These are phyloP conservation scores for Thinocorus orbignyianus DNA, from an alignment of 2,113 vertebrate species.

Conservation along the genomic window DNA sequence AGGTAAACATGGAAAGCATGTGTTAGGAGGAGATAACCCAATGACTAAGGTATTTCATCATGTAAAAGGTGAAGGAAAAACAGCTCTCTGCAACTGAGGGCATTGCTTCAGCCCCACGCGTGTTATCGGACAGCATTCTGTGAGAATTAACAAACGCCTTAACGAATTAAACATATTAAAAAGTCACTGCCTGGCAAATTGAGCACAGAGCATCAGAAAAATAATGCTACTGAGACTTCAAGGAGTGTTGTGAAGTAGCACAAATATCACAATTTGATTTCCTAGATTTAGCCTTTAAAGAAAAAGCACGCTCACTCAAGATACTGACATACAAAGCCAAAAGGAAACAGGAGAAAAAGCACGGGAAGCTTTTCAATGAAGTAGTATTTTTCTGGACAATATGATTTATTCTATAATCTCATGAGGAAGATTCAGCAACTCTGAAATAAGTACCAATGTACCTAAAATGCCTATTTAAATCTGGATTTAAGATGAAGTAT, in stretches of 20 bases:
- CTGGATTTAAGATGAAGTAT: not conserved
- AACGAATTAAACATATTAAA: too few relatives aligned
- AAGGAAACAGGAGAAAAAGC: not conserved
- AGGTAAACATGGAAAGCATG: not conserved
- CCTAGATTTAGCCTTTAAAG: not conserved
- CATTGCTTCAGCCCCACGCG: not conserved
- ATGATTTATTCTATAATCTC: not conserved
- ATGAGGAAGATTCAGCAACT: not conserved
- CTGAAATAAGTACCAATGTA: not conserved
- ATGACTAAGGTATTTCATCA: not conserved
- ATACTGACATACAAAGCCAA: not conserved
- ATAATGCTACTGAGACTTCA: too few relatives aligned
- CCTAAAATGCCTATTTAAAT: not conserved
- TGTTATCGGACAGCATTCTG: rapidly evolving
- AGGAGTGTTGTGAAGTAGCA: not conserved
- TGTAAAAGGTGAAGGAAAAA: not conserved
- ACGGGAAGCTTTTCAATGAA: not conserved
- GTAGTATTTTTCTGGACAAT: not conserved
- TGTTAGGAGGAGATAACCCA: not conserved
- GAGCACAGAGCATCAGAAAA: not conserved
- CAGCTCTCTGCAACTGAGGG: not conserved
- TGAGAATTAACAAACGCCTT: too few relatives aligned
- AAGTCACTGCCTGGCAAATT: not conserved
- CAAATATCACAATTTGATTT: not conserved
- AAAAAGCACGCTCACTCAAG: not conserved